phyloP scores from a whole-genome alignment of 2,113 vertebrate genomes.

The Saguinus imperator region DNA sequence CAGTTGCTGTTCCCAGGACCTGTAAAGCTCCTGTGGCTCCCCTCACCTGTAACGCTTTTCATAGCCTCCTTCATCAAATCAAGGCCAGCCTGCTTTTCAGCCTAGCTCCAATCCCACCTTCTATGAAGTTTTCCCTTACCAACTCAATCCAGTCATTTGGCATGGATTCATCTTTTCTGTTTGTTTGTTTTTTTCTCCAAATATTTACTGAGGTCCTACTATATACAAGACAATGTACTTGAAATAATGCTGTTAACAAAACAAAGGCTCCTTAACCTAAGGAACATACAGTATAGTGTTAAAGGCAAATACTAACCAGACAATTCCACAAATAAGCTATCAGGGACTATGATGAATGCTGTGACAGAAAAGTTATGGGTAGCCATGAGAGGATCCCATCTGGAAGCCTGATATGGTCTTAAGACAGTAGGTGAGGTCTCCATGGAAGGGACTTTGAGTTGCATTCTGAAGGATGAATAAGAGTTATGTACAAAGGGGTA shows the following conservation, averaged over 20 bases:
- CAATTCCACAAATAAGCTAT: background rate
- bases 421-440: background rate
- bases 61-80: background rate
- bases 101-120: background rate
- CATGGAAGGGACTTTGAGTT: background rate
- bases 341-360: background rate
- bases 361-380: background rate
- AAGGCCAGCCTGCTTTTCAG: background rate
- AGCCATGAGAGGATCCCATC: background rate
- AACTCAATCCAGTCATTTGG: background rate
- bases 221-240: background rate
- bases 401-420: background rate
- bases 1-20: background rate
- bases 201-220: background rate
- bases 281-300: background rate
- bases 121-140: background rate
- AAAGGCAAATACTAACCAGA: slow-evolving; percentile 38
- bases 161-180: background rate
- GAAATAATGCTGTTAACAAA: slow-evolving; percentile 29
- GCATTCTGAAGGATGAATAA: background rate
- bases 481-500: background rate
- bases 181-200: background rate
- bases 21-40: background rate
- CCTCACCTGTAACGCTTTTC: background rate
- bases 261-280: slow-evolving; percentile 18